A percentile compares a stretch with the other conserved stretches of the same genome.
These are phyloP conservation scores for Ctenomys sociabilis DNA, from an alignment of 2,113 vertebrate species.

Conservation along the genomic window DNA sequence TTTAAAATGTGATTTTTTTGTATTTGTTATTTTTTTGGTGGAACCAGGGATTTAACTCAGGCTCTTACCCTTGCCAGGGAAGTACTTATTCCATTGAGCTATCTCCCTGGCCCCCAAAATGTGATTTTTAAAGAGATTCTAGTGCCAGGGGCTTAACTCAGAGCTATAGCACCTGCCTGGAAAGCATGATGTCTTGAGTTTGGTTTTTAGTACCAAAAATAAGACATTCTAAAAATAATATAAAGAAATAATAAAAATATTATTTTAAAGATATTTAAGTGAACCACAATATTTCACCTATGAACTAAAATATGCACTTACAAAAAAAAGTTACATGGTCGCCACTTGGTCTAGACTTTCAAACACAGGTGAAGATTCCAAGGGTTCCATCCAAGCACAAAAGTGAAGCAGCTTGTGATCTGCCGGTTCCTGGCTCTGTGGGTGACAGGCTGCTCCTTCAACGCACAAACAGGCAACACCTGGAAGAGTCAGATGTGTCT, in stretches of 20 bases:
- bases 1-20: slow-evolving; percentile 15
- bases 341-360: neutral
- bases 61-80: too few species aligned
- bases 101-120: too few species aligned
- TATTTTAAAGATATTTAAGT: slow-evolving; percentile 58
- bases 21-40: too few species aligned
- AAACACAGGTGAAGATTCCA: slow-evolving; percentile 18
- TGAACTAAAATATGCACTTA: slow-evolving; percentile 6
- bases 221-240: neutral
- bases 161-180: too few species aligned
- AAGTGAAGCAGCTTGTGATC: neutral
- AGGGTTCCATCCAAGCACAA: neutral
- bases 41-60: too few species aligned
- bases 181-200: too few species aligned
- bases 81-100: too few species aligned
- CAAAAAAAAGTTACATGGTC: neutral
- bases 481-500: neutral
- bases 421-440: neutral
- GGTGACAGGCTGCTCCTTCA: neutral
- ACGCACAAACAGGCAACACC: too few species aligned
- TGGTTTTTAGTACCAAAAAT: too few species aligned
- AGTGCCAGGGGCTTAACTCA: too few species aligned
- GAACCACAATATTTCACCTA: slow-evolving; percentile 48
- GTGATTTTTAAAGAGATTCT: slow-evolving; percentile 4
- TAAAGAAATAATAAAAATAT: slow-evolving; percentile 44